These are phyloP conservation scores for Anorthoa munda DNA, from an alignment of 2,888 invertebrate genomes.

Conservation along the genomic window DNA sequence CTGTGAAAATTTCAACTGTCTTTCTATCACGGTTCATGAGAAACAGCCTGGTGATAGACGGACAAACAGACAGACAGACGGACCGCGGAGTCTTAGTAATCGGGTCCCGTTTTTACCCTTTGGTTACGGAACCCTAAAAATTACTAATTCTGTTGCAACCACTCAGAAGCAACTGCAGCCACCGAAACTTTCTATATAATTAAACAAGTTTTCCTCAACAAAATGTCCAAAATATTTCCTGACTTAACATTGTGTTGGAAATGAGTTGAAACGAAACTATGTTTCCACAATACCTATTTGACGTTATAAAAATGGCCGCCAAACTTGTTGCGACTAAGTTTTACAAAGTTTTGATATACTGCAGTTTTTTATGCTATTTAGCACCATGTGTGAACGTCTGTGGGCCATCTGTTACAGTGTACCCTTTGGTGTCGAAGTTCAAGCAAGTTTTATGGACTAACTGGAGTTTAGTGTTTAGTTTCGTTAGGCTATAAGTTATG, in stretches of 20 bases:
- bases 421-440: slow-evolving; percentile 53
- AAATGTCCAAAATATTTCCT: neutral
- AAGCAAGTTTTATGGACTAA: slow-evolving; percentile 54
- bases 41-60: no score
- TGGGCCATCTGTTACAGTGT: slow-evolving; percentile 61
- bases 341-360: slow-evolving; percentile 69
- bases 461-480: slow-evolving; percentile 61
- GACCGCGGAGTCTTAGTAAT: no score
- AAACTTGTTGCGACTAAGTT: slow-evolving; percentile 60
- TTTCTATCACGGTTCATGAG: no score
- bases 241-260: neutral
- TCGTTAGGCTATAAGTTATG: slow-evolving; percentile 50
- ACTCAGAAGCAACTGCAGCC: no score
- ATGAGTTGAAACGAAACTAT: slow-evolving; percentile 37
- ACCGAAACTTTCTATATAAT: no score
- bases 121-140: no score
- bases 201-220: neutral
- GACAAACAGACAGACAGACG: no score
- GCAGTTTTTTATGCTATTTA: slow-evolving; percentile 65
- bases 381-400: slow-evolving; percentile 46
- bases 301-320: slow-evolving; percentile 51
- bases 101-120: no score
- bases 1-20: no score
- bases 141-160: no score
- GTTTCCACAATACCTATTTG: slow-evolving; percentile 50